Base-by-base conservation (phyloP, 2,113 vertebrate species). In the Carettochelys insculpta region DNA sequence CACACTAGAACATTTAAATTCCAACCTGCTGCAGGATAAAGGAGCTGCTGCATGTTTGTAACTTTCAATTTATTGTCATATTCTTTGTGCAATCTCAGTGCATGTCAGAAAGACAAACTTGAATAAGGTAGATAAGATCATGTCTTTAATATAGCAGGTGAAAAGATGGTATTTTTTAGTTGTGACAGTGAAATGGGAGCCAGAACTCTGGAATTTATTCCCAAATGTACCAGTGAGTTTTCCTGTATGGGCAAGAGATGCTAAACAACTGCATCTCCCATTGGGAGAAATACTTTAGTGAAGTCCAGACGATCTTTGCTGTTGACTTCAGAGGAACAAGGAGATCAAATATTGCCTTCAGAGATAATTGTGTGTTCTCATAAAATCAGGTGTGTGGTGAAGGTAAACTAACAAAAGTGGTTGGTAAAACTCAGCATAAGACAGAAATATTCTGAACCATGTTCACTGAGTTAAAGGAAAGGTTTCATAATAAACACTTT, bases 1-100 rank as follows among this genome's bases (percentile, higher is more conserved):
- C 82, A 92, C 94, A 61, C 85, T n/a, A 24, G 83, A 91, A 91
- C 83, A 85, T 71, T 93, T 77, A 86, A 92, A 91, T 91, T 92
- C 10, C 43, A 25, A 91, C 2, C 0, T 54, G 56, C 58, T 87
- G 54, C 79, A 92, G 43, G 10, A 51, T 50, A 56, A 94, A 83
- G 86, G 56, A 87, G 27, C 20, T 4, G 11, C 83, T 82, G 77
- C 47, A 83, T 65, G 38, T 90, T 94, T 90, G 41, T 82, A 92
- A 47, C 48, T 58, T 65, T 41, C 85, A 82, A 82, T 51, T 45
- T 79, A 83, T 77, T 90, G 51, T 84, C 48, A 81, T 0, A 2
- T 61, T 91, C 75, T 73, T 90, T 86, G 68, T 20, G 16, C 31
- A 68, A 27, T 73, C 83, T 10, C 45, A 51, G 11, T 34, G n/a